Evolutionary conservation across 2,113 vertebrate genomes (phyloP).

Genomic region (Carettochelys insculpta): DNA sequence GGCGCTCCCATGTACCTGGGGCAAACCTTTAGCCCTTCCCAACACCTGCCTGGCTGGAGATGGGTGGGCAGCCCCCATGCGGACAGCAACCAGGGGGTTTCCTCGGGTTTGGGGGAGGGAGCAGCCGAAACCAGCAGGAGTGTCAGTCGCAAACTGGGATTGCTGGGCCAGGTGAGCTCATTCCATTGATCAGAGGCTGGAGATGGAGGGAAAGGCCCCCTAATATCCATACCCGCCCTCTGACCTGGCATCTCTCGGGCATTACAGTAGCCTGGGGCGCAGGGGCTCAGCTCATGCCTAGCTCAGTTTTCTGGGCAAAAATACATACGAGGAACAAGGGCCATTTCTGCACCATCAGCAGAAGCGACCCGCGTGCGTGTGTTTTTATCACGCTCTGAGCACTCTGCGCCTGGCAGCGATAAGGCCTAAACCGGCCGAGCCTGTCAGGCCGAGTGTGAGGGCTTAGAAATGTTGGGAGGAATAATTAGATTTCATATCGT

Average conservation of each 20-base stretch:
- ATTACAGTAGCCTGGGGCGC: neutral
- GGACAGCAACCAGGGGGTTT: neutral
- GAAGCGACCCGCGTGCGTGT: neutral
- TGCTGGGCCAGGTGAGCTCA: neutral
- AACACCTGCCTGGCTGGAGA: neutral
- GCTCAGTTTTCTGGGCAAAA: too few relatives aligned
- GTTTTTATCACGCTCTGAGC: slow-evolving; percentile 70
- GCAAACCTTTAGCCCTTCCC: neutral
- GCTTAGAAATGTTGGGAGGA: slow-evolving; percentile 93
- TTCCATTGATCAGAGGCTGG: too few relatives aligned
- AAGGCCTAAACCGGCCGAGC: slow-evolving; percentile 67
- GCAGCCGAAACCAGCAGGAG: neutral
- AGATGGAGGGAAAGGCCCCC: neutral
- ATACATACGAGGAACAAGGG: neutral
- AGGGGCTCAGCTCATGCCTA: neutral
- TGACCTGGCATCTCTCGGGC: neutral
- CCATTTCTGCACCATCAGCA: slow-evolving; percentile 61
- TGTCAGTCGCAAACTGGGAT: neutral
- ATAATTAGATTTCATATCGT: slow-evolving; percentile 99
- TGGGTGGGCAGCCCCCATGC: neutral
- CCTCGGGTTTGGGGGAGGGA: neutral
- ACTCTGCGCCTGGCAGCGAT: slow-evolving; percentile 67
- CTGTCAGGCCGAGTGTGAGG: slow-evolving; percentile 79
- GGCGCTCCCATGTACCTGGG: neutral
- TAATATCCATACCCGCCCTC: neutral